Conservation (phyloP, 2,888 invertebrate species). For the Chelonus formosanus region DNA sequence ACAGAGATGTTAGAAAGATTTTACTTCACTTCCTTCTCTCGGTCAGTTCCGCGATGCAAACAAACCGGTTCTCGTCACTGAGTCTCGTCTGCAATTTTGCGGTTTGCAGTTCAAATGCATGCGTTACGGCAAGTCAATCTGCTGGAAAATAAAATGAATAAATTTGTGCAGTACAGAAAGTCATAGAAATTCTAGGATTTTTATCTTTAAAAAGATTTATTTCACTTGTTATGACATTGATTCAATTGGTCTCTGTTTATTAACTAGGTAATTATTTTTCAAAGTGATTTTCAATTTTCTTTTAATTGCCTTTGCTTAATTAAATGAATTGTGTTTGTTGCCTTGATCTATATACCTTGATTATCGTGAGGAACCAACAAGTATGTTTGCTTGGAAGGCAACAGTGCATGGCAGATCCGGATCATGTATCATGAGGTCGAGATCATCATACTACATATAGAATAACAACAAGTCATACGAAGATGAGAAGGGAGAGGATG, state of each 20-base stretch:
- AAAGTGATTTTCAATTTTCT: too few species aligned
- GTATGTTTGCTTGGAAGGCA: slow-evolving; percentile 15
- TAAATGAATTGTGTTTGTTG: too few species aligned
- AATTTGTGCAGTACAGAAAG: slow-evolving; percentile 11
- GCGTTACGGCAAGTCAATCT: slow-evolving; percentile 23
- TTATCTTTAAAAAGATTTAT: too few species aligned
- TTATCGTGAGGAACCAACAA: slow-evolving; percentile 8
- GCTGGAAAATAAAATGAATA: slow-evolving; percentile 24
- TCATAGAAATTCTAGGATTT: too few species aligned
- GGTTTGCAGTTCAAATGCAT: slow-evolving; percentile 35
- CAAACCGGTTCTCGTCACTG: slow-evolving; percentile 32
- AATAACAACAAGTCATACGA: slow-evolving; percentile 3
- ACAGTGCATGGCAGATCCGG: slow-evolving; percentile 19
- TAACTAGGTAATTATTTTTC: too few species aligned
- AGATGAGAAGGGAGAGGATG: slow-evolving; percentile 5
- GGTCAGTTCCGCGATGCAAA: slow-evolving; percentile 32
- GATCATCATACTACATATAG: slow-evolving; percentile 19
- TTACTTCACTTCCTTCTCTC: slow-evolving; percentile 30
- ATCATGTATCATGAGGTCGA: slow-evolving; percentile 29
- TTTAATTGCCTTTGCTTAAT: too few species aligned
- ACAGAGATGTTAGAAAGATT: slow-evolving; percentile 6
- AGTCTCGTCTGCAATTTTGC: slow-evolving; percentile 32
- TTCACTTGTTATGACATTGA: too few species aligned
- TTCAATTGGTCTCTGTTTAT: too few species aligned
- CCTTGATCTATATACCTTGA: neutral